phyloP scores from a whole-genome alignment of 1,140 invertebrate genomes.

The Steinernema khuongi region DNA sequence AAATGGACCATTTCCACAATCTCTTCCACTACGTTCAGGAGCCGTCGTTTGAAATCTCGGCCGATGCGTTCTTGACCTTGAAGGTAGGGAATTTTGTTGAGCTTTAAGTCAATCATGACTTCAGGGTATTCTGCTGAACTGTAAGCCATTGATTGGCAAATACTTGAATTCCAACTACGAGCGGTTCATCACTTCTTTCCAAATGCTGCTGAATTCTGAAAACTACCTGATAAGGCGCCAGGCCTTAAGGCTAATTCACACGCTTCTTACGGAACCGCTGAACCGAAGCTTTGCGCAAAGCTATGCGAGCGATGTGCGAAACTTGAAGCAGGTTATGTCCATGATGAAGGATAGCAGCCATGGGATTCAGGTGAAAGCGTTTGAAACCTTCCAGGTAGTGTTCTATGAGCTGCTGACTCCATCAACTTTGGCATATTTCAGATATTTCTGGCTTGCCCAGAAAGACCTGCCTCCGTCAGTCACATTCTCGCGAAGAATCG shows the following conservation, averaged over 20 bases:
- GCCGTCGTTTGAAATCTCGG: constrained; percentile 98
- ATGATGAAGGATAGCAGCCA: background rate
- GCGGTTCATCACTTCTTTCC: constrained; percentile 89
- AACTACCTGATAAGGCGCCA: constrained; percentile 93
- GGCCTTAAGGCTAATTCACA: constrained; percentile 72
- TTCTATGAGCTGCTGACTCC: background rate
- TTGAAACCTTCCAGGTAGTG: background rate
- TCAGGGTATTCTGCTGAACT: background rate
- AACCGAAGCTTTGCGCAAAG: background rate
- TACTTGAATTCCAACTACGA: constrained; percentile 97
- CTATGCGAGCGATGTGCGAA: background rate
- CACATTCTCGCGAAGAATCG: background rate
- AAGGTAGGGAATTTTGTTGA: constrained; percentile 68
- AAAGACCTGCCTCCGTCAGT: background rate
- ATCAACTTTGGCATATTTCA: background rate
- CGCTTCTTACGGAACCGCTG: background rate
- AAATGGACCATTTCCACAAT: constrained; percentile 94
- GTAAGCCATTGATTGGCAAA: constrained; percentile 60
- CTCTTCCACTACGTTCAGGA: constrained; percentile 98
- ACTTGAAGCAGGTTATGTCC: background rate
- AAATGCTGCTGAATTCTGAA: constrained; percentile 89
- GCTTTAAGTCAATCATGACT: background rate
- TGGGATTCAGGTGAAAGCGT: background rate
- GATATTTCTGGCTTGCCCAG: background rate
- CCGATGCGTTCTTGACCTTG: constrained; percentile 98